Evolutionary conservation across 2,113 vertebrate species (phyloP).

Genomic region (Ptilorrhoa leucosticta): DNA sequence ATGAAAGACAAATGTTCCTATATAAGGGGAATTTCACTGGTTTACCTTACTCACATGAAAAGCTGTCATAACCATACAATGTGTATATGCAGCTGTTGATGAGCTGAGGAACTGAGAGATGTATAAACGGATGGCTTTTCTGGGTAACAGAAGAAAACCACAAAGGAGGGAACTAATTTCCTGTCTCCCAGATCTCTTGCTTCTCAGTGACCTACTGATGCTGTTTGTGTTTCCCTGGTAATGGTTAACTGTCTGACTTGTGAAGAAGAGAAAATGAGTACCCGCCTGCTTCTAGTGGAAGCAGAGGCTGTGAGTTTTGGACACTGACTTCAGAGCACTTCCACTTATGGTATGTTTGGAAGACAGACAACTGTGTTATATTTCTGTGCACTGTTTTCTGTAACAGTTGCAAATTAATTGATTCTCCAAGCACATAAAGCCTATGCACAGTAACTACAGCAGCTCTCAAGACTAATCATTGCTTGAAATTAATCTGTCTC

Average conservation of each 20-base stretch:
- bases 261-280: neutral
- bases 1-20: neutral
- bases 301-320: neutral
- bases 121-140: neutral
- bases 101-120: neutral
- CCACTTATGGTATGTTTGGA: neutral
- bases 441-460: neutral
- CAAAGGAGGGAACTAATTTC: neutral
- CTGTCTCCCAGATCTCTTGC: neutral
- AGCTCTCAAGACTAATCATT: neutral
- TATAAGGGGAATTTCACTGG: neutral
- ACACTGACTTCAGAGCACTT: neutral
- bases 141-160: neutral
- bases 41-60: neutral
- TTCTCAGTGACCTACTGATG: neutral
- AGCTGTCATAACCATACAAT: neutral
- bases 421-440: neutral
- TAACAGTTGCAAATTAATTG: neutral
- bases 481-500: neutral
- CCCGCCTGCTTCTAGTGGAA: neutral
- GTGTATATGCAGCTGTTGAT: neutral
- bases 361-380: neutral
- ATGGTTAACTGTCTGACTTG: neutral
- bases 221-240: neutral
- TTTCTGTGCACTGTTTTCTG: neutral